phyloP scores from a whole-genome alignment of 2,888 invertebrate species.

The Trypoxylon attenuatum region DNA sequence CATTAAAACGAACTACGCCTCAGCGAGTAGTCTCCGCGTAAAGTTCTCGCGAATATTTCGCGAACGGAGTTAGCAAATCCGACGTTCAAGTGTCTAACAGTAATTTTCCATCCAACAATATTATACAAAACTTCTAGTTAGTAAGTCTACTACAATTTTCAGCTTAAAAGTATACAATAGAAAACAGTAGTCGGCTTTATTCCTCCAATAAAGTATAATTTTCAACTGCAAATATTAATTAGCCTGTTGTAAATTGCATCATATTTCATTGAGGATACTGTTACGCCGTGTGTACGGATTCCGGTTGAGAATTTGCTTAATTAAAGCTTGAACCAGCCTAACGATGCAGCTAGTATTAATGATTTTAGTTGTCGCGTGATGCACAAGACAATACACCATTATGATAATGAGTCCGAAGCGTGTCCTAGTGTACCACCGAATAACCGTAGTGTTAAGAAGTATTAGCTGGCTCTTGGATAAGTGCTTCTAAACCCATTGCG shows the following conservation, averaged over 20 bases:
- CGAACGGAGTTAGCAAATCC: too few relatives aligned
- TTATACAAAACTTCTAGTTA: too few relatives aligned
- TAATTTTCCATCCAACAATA: too few relatives aligned
- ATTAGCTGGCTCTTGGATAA: background rate
- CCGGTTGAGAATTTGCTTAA: conserved; percentile 27
- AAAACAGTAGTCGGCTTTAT: too few relatives aligned
- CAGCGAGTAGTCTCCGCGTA: too few relatives aligned
- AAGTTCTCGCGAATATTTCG: too few relatives aligned
- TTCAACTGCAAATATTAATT: background rate
- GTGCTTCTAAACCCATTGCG: too few relatives aligned
- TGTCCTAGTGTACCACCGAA: background rate
- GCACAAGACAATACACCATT: conserved; percentile 16
- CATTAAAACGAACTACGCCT: conserved; percentile 33
- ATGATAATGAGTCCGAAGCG: conserved; percentile 3
- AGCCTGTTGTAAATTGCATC: background rate
- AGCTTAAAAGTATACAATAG: too few relatives aligned
- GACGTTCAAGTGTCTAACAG: too few relatives aligned
- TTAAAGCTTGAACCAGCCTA: conserved; percentile 22
- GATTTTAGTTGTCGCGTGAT: conserved; percentile 24
- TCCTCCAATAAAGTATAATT: too few relatives aligned
- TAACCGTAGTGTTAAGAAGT: background rate
- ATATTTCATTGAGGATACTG: background rate
- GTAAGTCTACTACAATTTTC: too few relatives aligned
- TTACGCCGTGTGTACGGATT: background rate
- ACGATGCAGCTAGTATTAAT: conserved; percentile 26